A percentile compares a stretch with the other conserved stretches of the same genome.
Evolutionary conservation across 2,797 vertebrate genomes (phyloP).

Genomic region (Kryptopterus vitreolus): DNA sequence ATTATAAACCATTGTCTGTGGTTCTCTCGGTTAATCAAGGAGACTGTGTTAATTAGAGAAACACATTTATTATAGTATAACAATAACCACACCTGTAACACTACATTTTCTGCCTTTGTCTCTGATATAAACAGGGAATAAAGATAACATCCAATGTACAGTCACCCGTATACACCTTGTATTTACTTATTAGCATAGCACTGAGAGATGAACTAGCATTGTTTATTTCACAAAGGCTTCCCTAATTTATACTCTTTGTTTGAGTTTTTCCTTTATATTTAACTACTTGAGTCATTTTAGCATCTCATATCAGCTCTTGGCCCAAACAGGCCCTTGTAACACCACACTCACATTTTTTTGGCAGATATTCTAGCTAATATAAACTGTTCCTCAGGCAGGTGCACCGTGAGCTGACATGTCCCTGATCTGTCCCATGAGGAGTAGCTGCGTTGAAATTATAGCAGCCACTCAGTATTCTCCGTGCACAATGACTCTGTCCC

Average conservation of each 20-base stretch:
- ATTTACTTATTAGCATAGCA: neutral
- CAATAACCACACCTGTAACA: too few relatives aligned
- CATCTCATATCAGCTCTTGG: neutral
- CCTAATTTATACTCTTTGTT: neutral
- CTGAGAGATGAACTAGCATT: too few relatives aligned
- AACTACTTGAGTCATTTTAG: neutral
- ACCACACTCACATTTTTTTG: neutral
- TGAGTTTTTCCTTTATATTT: neutral
- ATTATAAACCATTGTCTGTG: too few relatives aligned
- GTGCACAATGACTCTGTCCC: conserved; percentile 67
- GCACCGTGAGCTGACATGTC: conserved; percentile 49
- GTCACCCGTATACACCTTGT: too few relatives aligned
- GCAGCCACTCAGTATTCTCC: conserved; percentile 71
- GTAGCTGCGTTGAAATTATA: conserved; percentile 61
- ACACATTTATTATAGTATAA: too few relatives aligned
- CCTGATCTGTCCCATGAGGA: conserved; percentile 66
- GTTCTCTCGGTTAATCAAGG: too few relatives aligned
- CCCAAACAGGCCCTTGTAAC: neutral
- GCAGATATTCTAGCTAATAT: neutral
- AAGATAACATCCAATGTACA: too few relatives aligned
- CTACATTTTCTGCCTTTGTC: too few relatives aligned
- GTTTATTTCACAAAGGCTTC: too few relatives aligned
- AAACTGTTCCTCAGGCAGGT: neutral
- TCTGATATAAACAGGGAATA: too few relatives aligned
- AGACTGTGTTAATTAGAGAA: too few relatives aligned